A percentile compares a stretch with the other conserved stretches of the same genome.
Evolutionary conservation across 1,140 invertebrate genomes (phyloP).

Genomic region (Panagrolaimus sp.): DNA sequence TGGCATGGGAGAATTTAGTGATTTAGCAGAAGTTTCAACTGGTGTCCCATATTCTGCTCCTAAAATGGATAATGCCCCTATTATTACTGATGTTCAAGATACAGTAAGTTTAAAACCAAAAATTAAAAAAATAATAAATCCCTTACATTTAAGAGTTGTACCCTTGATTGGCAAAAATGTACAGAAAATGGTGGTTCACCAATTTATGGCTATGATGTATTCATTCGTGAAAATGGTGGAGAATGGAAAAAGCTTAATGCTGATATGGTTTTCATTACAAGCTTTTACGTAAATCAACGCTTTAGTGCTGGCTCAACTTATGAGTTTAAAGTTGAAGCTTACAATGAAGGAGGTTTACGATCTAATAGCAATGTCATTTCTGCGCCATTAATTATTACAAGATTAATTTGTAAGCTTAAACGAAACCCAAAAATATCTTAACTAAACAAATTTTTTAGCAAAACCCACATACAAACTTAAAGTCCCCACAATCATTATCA

Average conservation of each 20-base stretch:
- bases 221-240: constrained; percentile 74
- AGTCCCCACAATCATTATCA: constrained; percentile 33
- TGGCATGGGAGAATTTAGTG: constrained; percentile 47
- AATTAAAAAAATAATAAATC: background rate
- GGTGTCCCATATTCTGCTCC: constrained; percentile 49
- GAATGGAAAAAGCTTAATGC: constrained; percentile 71
- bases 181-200: constrained; percentile 83
- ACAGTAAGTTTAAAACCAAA: background rate
- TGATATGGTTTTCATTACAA: constrained; percentile 76
- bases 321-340: constrained; percentile 85
- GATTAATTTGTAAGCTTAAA: constrained; percentile 8
- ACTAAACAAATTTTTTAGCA: too few relatives aligned
- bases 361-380: constrained; percentile 45
- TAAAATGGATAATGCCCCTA: constrained; percentile 21
- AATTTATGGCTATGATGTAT: constrained; percentile 91
- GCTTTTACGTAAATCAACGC: constrained; percentile 76
- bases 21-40: constrained; percentile 35
- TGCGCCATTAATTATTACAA: constrained; percentile 32
- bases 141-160: constrained; percentile 65
- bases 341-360: constrained; percentile 81
- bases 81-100: background rate
- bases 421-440: too few relatives aligned
- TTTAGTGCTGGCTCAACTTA: constrained; percentile 62
- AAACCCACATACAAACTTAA: constrained; percentile 30
- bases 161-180: constrained; percentile 89